These are phyloP conservation scores for Trididemnum miniatum DNA, from an alignment of 23 tunicate species.

Conservation along the genomic window DNA sequence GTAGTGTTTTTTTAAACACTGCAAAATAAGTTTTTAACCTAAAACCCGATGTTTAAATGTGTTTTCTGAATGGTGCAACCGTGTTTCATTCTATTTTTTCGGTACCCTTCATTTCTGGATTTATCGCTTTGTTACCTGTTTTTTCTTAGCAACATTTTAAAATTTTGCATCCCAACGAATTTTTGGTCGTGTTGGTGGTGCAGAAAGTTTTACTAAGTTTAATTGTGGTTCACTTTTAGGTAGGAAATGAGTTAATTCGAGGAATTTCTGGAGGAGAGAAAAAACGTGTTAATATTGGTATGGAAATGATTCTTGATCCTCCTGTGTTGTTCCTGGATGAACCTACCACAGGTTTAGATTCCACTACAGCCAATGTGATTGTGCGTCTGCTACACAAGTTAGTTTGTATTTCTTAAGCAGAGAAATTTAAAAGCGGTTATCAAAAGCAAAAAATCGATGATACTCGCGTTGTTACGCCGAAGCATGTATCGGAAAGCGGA, in stretches of 20 bases:
- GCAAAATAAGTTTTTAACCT: no score
- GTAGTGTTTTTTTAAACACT: no score
- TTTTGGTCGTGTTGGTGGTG: background rate
- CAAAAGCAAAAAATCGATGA: no score
- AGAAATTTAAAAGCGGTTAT: no score
- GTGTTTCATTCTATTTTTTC: background rate
- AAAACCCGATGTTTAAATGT: no score
- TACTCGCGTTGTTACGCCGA: no score
- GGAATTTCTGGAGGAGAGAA: slow-evolving; percentile 91
- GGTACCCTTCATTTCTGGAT: background rate
- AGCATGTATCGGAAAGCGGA: no score
- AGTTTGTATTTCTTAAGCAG: no score
- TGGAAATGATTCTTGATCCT: slow-evolving; percentile 94
- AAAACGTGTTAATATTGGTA: slow-evolving; percentile 86
- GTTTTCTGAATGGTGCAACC: no score
- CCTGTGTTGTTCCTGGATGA: slow-evolving; percentile 92
- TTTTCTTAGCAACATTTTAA: no score
- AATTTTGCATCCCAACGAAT: background rate
- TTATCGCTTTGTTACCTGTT: background rate
- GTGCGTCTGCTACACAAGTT: slow-evolving; percentile 69
- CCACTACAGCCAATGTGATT: slow-evolving; percentile 82
- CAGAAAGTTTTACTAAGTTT: no score
- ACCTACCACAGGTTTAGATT: slow-evolving; percentile 94
- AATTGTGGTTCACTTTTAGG: no score
- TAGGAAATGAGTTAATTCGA: slow-evolving; percentile 84